Percentiles rank a stretch among this genome's conserved stretches.
Conservation (phyloP, 2,888 invertebrate species). For the Drosophila picticornis region DNA sequence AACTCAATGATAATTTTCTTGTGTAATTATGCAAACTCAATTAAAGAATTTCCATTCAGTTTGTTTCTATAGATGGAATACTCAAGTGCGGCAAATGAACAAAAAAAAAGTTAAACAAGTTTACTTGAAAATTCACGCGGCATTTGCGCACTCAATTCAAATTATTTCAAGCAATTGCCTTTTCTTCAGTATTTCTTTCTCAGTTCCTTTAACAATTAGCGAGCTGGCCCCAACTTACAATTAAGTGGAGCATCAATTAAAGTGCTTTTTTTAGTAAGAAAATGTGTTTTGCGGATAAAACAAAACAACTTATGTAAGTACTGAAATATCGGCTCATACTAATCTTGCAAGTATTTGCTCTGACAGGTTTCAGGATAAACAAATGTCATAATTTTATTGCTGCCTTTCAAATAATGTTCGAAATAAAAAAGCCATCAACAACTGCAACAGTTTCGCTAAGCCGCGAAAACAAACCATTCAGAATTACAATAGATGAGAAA, state of each 20-base stretch:
- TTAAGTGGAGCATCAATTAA: conserved; percentile 65
- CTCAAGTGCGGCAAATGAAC: conserved; percentile 39
- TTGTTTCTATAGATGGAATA: conserved; percentile 30
- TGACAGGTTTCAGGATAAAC: conserved; percentile 46
- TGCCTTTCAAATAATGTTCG: conserved; percentile 13
- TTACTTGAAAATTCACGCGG: conserved; percentile 63
- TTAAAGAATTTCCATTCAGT: conserved; percentile 64
- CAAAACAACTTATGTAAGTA: conserved; percentile 23
- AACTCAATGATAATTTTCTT: conserved; percentile 60
- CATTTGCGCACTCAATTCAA: conserved; percentile 76
- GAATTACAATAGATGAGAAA: conserved; percentile 25
- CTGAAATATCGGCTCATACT: conserved; percentile 45
- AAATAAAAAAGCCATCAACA: conserved; percentile 69
- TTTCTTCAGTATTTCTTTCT: conserved; percentile 39
- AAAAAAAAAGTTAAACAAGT: conserved; percentile 46
- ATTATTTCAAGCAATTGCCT: conserved; percentile 78
- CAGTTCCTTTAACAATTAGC: conserved; percentile 6
- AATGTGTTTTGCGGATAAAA: conserved; percentile 1
- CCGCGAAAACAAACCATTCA: conserved; percentile 58
- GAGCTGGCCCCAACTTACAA: conserved; percentile 50
- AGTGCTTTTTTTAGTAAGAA: conserved; percentile 37
- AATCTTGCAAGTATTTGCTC: conserved; percentile 17
- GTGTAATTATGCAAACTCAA: conserved; percentile 78
- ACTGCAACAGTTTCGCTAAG: conserved; percentile 66
- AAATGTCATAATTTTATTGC: conserved; percentile 69